Base-by-base conservation (phyloP, 2,888 invertebrate species). In the Mythimna albipuncta region DNA sequence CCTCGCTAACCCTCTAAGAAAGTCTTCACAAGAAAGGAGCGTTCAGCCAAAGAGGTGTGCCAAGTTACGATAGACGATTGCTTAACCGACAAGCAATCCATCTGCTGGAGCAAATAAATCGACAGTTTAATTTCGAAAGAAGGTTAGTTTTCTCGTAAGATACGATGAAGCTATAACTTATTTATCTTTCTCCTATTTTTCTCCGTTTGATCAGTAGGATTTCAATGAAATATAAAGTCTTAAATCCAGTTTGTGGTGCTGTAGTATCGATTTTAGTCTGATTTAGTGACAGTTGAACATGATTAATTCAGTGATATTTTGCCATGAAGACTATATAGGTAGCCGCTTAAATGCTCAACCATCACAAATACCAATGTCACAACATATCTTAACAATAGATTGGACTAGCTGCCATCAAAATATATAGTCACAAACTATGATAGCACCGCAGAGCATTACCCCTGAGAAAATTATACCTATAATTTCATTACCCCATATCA, bases 51-150 rank as follows among this genome's bases (percentile, higher is more conserved):
- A 21, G 7, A 52, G 55, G 69, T 7, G 68, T 87, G 44, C 84
- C 89, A 83, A 73, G 72, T 72, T 81, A 86, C 38, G 72, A 58
- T 88, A 84, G 92, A 75, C 87, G 81, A 83, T 82, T 78, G 85
- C 78, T 69, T 84, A 81, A 85, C 86, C 87, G 88, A 90, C 89
- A 89, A 90, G 88, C 91, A 90, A 93, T 93, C 92, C 92, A 91
- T 93, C 93, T 92, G 89, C 85, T 81, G 77, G 84, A 84, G 89
- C 89, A 93, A 92, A 93, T 93, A 92, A 91, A 92, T 90, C 91
- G 91, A 93, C 91, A 91, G 91, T 89, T 91, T 93, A 93, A 91
- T 93, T 92, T 91, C 69, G 84, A 87, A 85, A 85, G 79, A 73
- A 83, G 74, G 79, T 81, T 77, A 78, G 66, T 82, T 82, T 81